These are phyloP conservation scores for Lithobates pipiens DNA, from an alignment of 2,797 vertebrate genomes.

Conservation along the genomic window DNA sequence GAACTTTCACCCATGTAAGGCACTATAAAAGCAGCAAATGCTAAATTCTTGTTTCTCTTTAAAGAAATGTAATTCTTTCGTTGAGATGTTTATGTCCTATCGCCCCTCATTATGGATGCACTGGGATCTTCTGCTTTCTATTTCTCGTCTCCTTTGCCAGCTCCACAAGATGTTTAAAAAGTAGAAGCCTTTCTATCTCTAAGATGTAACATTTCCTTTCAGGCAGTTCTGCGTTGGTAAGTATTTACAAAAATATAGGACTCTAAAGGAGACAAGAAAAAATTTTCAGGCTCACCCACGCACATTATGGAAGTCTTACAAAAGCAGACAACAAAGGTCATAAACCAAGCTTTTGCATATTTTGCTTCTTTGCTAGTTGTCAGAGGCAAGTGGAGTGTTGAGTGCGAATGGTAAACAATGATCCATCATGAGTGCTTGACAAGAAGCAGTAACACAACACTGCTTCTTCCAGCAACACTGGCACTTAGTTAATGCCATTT, in stretches of 20 bases:
- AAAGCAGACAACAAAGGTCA: constrained; percentile 49
- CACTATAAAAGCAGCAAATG: neutral
- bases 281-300: constrained; percentile 52
- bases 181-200: neutral
- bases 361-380: constrained; percentile 47
- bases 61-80: neutral
- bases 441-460: constrained; percentile 27
- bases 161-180: constrained; percentile 4
- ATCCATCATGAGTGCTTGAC: constrained; percentile 53
- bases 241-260: constrained; percentile 26
- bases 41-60: neutral
- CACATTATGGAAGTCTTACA: constrained; percentile 51
- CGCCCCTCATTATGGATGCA: neutral
- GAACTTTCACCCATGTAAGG: neutral
- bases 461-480: neutral
- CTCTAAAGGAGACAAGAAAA: constrained; percentile 37
- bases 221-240: neutral
- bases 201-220: constrained; percentile 15
- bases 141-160: constrained; percentile 3
- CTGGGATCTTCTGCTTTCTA: constrained; percentile 2
- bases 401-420: constrained; percentile 46
- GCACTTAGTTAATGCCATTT: constrained; percentile 26
- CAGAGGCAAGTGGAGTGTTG: constrained; percentile 46
- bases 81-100: neutral
- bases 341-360: constrained; percentile 51